phyloP scores from a whole-genome alignment of 1,140 invertebrate species.

The Drosophila navojoa region DNA sequence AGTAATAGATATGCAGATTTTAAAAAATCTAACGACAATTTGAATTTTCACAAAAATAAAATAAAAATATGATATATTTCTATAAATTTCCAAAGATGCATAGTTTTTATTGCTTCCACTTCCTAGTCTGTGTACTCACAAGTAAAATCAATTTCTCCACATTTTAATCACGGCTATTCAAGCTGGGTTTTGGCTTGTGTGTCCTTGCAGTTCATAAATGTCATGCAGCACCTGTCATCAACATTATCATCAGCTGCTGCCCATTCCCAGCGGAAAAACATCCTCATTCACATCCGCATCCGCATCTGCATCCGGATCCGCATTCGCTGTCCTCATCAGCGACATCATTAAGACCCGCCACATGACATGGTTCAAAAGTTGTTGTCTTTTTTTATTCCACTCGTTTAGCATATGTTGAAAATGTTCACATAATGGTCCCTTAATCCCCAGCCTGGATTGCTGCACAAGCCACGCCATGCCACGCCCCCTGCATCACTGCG shows the following conservation, averaged over 20 bases:
- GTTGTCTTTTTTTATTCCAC: slow-evolving; percentile 2
- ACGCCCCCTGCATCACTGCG: no score
- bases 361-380: slow-evolving; percentile 33
- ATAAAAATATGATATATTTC: no score
- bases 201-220: slow-evolving; percentile 46
- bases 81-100: no score
- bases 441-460: slow-evolving; percentile 35
- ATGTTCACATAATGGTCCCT: slow-evolving; percentile 48
- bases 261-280: slow-evolving; percentile 3
- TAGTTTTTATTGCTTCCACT: background rate
- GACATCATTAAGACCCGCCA: slow-evolving; percentile 51
- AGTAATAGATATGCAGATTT: no score
- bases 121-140: background rate
- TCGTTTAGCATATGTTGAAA: slow-evolving; percentile 52
- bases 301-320: slow-evolving; percentile 4
- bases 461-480: background rate
- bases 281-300: slow-evolving; percentile 7
- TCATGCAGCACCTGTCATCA: slow-evolving; percentile 51
- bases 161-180: background rate
- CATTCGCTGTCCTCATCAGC: slow-evolving; percentile 21
- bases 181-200: background rate
- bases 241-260: slow-evolving; percentile 20
- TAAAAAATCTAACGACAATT: no score
- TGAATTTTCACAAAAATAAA: no score
- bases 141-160: background rate